These are phyloP conservation scores for Enteromius trimaculatus DNA, from an alignment of 2,797 vertebrate genomes.

Conservation along the genomic window DNA sequence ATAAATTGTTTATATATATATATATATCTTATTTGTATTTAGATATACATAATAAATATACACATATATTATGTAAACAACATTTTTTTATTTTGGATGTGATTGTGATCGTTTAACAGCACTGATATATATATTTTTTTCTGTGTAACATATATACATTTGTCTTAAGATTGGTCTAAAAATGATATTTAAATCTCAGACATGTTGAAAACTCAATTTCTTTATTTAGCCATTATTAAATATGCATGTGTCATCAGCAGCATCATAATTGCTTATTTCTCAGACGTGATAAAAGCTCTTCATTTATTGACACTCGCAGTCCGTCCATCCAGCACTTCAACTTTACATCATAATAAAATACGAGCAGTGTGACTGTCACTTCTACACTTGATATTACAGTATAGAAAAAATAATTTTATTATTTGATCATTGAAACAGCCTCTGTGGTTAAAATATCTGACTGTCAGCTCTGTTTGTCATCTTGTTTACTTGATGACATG, in stretches of 20 bases:
- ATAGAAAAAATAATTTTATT: constrained; percentile 76
- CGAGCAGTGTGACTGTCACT: constrained; percentile 66
- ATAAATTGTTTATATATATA: too few species aligned
- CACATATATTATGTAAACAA: too few species aligned
- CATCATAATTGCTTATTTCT: constrained; percentile 26
- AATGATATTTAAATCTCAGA: not conserved
- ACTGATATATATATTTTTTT: too few species aligned
- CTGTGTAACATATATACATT: too few species aligned
- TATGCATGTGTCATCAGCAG: constrained; percentile 60
- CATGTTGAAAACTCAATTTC: not conserved
- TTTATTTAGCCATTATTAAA: constrained; percentile 59
- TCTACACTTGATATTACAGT: constrained; percentile 67
- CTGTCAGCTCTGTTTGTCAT: too few species aligned
- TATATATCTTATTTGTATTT: too few species aligned
- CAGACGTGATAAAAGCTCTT: constrained; percentile 28
- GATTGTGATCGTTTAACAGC: too few species aligned
- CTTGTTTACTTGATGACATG: too few species aligned
- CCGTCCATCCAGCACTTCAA: constrained; percentile 55
- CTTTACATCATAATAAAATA: constrained; percentile 62
- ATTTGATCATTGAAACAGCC: constrained; percentile 65
- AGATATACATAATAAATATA: too few species aligned
- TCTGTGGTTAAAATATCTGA: too few species aligned
- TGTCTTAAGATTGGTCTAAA: not conserved
- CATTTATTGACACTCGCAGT: constrained; percentile 36
- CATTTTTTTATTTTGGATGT: too few species aligned